Percentiles rank a stretch among this genome's conserved stretches.
phyloP scores from a whole-genome alignment of 2,797 vertebrate genomes.

The Microcaecilia unicolor region DNA sequence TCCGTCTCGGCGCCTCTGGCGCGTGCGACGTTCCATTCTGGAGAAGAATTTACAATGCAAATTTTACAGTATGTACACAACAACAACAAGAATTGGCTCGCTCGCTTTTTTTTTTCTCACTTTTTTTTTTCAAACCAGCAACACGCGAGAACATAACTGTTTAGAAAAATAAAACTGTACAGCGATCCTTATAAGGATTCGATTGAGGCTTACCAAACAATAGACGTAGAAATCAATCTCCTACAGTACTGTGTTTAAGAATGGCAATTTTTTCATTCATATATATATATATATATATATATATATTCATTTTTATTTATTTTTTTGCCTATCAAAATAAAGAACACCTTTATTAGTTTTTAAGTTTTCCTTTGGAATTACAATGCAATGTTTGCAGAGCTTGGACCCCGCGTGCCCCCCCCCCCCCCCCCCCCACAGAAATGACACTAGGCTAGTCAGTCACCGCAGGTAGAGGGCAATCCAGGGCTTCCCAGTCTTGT shows the following conservation, averaged over 20 bases:
- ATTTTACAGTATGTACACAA: conserved; percentile 77
- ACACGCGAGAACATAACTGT: conserved; percentile 54
- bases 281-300: too few relatives aligned
- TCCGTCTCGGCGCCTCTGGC: conserved; percentile 30
- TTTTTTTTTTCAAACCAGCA: conserved; percentile 53
- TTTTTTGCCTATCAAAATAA: conserved; percentile 16
- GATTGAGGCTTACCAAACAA: conserved; percentile 35
- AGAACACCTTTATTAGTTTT: too few relatives aligned
- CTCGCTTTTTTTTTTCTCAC: conserved; percentile 40
- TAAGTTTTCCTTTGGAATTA: too few relatives aligned
- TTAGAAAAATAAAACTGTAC: conserved; percentile 82
- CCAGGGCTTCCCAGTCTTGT: too few relatives aligned
- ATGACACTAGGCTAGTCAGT: too few relatives aligned
- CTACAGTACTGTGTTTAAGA: conserved; percentile 33
- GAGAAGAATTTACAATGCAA: conserved; percentile 67
- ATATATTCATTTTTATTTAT: conserved; percentile 51
- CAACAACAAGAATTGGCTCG: conserved; percentile 33
- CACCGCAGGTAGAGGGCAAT: too few relatives aligned
- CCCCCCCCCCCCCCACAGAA: too few relatives aligned
- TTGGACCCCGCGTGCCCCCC: too few relatives aligned
- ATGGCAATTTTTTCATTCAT: conserved; percentile 16
- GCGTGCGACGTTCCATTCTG: conserved; percentile 3
- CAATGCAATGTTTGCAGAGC: too few relatives aligned
- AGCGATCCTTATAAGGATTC: conserved; percentile 75
- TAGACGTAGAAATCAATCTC: conserved; percentile 23